Evolutionary conservation across 2,113 vertebrate species (phyloP).

Genomic region (Nycticorax nycticorax): DNA sequence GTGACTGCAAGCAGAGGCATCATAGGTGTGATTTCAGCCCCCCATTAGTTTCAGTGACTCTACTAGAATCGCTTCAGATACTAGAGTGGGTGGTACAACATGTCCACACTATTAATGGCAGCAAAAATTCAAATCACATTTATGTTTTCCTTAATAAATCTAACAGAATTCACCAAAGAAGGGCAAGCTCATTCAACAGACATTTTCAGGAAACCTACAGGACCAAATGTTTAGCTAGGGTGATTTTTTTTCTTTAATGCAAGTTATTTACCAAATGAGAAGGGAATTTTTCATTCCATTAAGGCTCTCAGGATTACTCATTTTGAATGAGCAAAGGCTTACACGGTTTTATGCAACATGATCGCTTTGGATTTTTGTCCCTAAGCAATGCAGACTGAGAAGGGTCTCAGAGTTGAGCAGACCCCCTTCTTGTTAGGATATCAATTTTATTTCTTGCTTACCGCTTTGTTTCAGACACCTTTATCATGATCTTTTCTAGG

Average conservation of each 20-base stretch:
- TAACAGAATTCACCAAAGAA: neutral
- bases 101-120: neutral
- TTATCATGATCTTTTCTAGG: neutral
- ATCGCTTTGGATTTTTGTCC: neutral
- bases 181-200: neutral
- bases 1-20: neutral
- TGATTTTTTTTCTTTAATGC: neutral
- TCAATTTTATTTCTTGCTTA: neutral
- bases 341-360: neutral
- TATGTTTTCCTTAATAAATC: neutral
- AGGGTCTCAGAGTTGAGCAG: neutral
- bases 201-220: neutral
- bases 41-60: neutral
- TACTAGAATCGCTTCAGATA: neutral
- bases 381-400: neutral
- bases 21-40: neutral
- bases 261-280: neutral
- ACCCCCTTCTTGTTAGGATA: neutral
- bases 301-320: neutral
- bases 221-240: neutral
- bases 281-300: neutral
- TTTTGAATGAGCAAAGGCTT: neutral
- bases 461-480: neutral
- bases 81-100: conserved; percentile 16
- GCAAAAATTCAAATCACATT: neutral